phyloP scores from a whole-genome alignment of 1,140 invertebrate genomes.

The Saxidomus purpurata region DNA sequence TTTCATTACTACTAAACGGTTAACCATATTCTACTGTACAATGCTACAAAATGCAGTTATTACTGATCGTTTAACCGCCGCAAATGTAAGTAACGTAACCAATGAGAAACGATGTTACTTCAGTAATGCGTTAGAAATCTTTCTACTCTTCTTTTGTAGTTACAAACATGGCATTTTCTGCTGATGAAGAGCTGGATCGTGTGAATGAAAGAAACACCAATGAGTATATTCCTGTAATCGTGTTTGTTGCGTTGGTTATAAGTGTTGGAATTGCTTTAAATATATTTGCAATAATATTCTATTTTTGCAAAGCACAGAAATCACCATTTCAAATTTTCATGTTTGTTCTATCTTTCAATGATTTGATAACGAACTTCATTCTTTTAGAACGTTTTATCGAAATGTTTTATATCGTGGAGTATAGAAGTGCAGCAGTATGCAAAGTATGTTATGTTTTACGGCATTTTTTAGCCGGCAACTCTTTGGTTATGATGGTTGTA shows the following conservation, averaged over 20 bases:
- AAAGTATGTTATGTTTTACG: neutral
- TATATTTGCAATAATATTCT: neutral
- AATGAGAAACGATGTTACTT: too few relatives aligned
- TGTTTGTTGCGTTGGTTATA: neutral
- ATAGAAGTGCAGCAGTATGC: neutral
- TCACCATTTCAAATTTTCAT: neutral
- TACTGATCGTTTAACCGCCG: too few relatives aligned
- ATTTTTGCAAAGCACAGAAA: neutral
- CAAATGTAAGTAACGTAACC: too few relatives aligned
- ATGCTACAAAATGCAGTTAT: too few relatives aligned
- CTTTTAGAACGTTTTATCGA: neutral
- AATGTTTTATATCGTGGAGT: neutral
- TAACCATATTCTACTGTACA: too few relatives aligned
- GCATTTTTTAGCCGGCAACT: neutral
- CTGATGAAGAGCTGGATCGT: neutral
- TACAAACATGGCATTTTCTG: neutral
- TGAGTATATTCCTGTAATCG: neutral
- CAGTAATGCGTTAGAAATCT: too few relatives aligned
- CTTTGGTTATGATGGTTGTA: neutral
- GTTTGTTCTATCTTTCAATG: neutral
- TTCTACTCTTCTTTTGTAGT: too few relatives aligned
- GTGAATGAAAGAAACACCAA: neutral
- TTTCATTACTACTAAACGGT: too few relatives aligned
- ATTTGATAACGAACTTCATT: neutral
- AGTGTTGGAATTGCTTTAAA: neutral